A percentile compares a stretch with the other conserved stretches of the same genome.
phyloP scores from a whole-genome alignment of 2,888 invertebrate species.

The Drosophila pseudotakahashii region DNA sequence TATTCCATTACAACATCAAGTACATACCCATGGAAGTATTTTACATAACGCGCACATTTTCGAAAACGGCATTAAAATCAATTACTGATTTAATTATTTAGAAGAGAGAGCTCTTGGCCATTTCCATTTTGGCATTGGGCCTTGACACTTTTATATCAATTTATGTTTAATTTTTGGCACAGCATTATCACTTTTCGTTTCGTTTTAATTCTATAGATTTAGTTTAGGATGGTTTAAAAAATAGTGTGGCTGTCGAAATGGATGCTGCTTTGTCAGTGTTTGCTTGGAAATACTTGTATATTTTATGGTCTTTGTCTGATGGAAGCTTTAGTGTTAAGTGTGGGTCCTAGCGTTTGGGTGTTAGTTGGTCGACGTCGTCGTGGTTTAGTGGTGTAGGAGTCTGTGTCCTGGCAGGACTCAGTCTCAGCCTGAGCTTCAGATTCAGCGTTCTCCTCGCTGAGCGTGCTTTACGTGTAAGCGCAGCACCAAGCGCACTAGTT shows the following conservation, averaged over 20 bases:
- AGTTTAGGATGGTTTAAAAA: constrained; percentile 32
- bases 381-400: constrained; percentile 12
- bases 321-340: constrained; percentile 23
- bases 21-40: constrained; percentile 76
- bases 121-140: constrained; percentile 22
- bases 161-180: constrained; percentile 52
- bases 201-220: constrained; percentile 18
- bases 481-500: constrained; percentile 85
- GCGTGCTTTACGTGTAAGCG: constrained; percentile 81
- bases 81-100: constrained; percentile 38
- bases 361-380: constrained; percentile 19
- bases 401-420: constrained; percentile 10
- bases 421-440: constrained; percentile 16
- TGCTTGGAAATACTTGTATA: not conserved
- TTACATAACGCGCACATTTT: constrained; percentile 41
- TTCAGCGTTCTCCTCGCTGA: constrained; percentile 42
- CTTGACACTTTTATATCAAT: constrained; percentile 50
- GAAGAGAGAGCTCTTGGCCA: constrained; percentile 22
- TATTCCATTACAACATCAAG: constrained; percentile 83
- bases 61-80: constrained; percentile 27
- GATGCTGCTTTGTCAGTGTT: constrained; percentile 1
- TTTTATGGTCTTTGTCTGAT: constrained; percentile 4
- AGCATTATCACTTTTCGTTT: constrained; percentile 63
- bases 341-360: constrained; percentile 5
- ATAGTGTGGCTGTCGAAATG: constrained; percentile 39